Base-by-base conservation (phyloP, 2,113 vertebrate genomes). In the Chloebia gouldiae region DNA sequence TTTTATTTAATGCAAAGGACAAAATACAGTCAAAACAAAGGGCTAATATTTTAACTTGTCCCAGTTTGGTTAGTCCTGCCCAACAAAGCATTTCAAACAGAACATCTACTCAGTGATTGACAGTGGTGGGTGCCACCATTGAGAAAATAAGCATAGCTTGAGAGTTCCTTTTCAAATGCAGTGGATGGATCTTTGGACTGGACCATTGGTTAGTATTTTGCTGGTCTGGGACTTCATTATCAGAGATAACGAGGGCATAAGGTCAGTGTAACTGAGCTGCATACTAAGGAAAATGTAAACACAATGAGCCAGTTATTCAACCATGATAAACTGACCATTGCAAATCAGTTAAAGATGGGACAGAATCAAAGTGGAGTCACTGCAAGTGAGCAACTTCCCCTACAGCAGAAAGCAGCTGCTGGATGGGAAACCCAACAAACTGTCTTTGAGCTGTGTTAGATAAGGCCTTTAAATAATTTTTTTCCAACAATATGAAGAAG, bases 241-340 rank as follows among this genome's bases (percentile, higher is more conserved):
- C 59, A 85, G 54, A 80, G 61, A 90, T 81, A 92, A 87, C 69
- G 84, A 96, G 95, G 82, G 60, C 56, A 33, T 42, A 79, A 85
- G 61, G 13, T 86, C 54, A 66, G 60, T 86, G 80, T 35, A 81
- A 59, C 81, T 50, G 92, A 97, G 82, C 28, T 50, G 40, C 47
- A 25, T 65, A 30, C 64, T 93, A 64, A 93, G 80, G 84, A 69
- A 65, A 96, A 93, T 87, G 44, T 49, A 94, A 92, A 94, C 68
- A 83, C 73, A 61, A 70, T 81, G 85, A 94, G 40, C 40, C 4
- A 19, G 13, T 91, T 92, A 76, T 83, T 97, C 68, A 88, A 51
- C 47, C 65, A n/a, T 15, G 50, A 72, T 79, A 66, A 82, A 90
- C 19, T 85, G 68, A 28, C n/a, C 61, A 27, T 24, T 92, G 87